These are phyloP conservation scores for Callipepla californica DNA, from an alignment of 2,113 vertebrate species.

Conservation along the genomic window DNA sequence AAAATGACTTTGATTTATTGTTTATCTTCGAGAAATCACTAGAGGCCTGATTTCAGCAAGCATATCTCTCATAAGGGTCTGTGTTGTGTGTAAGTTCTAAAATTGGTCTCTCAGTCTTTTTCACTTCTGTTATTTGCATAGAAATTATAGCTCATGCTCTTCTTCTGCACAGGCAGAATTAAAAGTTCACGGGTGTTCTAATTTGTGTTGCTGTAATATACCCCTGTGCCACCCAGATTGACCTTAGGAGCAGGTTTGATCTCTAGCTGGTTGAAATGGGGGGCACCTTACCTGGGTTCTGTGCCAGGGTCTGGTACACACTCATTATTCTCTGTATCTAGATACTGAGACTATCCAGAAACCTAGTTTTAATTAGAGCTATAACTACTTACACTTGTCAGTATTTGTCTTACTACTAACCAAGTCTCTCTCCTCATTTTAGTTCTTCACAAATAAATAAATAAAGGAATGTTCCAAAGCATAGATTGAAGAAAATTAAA, in stretches of 20 bases:
- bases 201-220: not conserved
- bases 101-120: not conserved
- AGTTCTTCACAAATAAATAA: too few species aligned
- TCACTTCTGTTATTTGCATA: not conserved
- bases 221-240: not conserved
- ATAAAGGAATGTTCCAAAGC: not conserved
- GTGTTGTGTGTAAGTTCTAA: not conserved
- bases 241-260: not conserved
- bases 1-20: not conserved
- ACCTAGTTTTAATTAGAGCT: not conserved
- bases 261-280: not conserved
- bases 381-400: not conserved
- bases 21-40: not conserved
- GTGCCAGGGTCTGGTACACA: not conserved
- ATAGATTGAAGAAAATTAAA: not conserved
- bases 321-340: too few species aligned
- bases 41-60: not conserved
- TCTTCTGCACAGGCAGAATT: not conserved
- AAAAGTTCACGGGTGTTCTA: not conserved
- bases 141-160: fast-evolving
- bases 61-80: not conserved
- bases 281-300: not conserved
- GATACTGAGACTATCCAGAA: not conserved
- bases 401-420: not conserved
- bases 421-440: not conserved